These are phyloP conservation scores for Smutsia temminckii DNA, from an alignment of 2,797 vertebrate genomes.

Conservation along the genomic window DNA sequence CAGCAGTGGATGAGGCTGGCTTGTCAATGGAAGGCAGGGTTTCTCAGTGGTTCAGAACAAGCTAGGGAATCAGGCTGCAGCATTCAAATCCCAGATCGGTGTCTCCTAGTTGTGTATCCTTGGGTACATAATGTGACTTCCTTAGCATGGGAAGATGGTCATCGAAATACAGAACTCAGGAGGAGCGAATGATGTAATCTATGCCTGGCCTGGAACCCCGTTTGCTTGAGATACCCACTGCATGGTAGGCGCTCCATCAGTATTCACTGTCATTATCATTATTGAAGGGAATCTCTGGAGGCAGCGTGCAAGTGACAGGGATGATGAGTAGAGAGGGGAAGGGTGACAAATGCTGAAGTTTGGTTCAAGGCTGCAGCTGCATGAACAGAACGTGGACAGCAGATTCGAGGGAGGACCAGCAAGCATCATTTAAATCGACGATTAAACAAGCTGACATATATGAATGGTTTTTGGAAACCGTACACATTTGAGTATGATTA, in stretches of 20 bases:
- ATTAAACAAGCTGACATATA: background rate
- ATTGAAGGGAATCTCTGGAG: background rate
- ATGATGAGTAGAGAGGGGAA: background rate
- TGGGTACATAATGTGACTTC: background rate
- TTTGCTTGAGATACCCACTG: background rate
- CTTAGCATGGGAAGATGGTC: background rate
- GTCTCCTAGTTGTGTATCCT: background rate
- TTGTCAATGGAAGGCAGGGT: background rate
- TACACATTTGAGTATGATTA: slow-evolving; percentile 14
- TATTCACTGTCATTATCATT: background rate
- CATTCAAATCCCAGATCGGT: background rate
- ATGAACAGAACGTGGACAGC: background rate
- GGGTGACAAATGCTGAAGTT: background rate
- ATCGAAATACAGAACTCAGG: background rate
- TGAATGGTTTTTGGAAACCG: background rate
- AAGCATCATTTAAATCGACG: background rate
- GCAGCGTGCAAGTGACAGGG: background rate
- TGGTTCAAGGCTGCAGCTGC: background rate
- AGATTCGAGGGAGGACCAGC: background rate
- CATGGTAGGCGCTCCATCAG: background rate
- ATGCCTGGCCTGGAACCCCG: background rate
- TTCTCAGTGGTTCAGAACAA: background rate
- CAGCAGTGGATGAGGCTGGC: rapidly evolving
- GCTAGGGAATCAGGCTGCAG: background rate
- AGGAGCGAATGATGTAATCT: background rate